A percentile compares a stretch with the other conserved stretches of the same genome.
These are phyloP conservation scores for Drosophila pectinifera DNA, from an alignment of 1,140 invertebrate species.

Conservation along the genomic window DNA sequence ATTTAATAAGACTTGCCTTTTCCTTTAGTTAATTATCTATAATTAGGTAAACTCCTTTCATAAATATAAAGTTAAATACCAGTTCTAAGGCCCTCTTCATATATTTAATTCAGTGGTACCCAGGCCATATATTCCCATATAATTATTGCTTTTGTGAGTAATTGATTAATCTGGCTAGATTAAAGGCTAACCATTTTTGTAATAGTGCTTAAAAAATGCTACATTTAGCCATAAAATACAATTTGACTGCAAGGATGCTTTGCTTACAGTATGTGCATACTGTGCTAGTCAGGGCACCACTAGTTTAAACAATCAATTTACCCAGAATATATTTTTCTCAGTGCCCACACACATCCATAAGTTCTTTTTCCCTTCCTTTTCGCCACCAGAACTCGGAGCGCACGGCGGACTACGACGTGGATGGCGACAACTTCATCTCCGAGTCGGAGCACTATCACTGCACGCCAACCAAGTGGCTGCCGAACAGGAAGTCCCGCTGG, in stretches of 20 bases:
- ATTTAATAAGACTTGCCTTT: not conserved
- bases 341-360: not conserved
- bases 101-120: not conserved
- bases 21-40: too few species aligned
- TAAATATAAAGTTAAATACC: not conserved
- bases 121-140: too few species aligned
- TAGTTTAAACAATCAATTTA: not conserved
- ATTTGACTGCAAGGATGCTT: too few species aligned
- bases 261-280: too few species aligned
- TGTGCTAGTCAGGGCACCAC: too few species aligned
- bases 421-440: slow-evolving; percentile 76
- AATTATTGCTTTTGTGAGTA: too few species aligned
- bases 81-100: not conserved
- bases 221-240: too few species aligned
- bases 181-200: too few species aligned
- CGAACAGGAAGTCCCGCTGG: slow-evolving; percentile 72
- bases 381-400: slow-evolving; percentile 68
- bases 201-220: too few species aligned
- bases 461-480: slow-evolving; percentile 73
- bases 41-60: not conserved
- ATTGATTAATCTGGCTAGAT: too few species aligned
- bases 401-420: slow-evolving; percentile 75
- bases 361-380: not conserved
- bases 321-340: not conserved
- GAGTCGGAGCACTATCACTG: slow-evolving; percentile 83